Percentiles rank a stretch among this genome's conserved stretches.
Evolutionary conservation across 2,797 vertebrate species (phyloP).

Genomic region (Lophius americanus): DNA sequence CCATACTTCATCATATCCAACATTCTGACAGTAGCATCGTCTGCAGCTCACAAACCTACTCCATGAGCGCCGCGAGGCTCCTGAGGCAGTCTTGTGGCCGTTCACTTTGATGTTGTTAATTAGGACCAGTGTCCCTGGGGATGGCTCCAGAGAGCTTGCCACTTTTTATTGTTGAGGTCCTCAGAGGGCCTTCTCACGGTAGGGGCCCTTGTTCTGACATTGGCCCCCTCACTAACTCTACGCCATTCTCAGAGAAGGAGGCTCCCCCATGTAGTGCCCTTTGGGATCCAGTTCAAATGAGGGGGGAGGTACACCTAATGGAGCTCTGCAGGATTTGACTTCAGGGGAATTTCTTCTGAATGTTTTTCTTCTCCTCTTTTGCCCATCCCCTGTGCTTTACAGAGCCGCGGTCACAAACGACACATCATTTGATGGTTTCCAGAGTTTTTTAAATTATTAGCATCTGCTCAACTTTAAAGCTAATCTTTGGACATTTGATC

Average conservation of each 20-base stretch:
- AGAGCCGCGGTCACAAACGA: conserved; percentile 13
- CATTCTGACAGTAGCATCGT: conserved; percentile 26
- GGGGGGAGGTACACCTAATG: conserved; percentile 51
- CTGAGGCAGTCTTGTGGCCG: conserved; percentile 43
- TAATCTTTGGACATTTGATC: conserved; percentile 20
- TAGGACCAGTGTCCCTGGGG: conserved; percentile 55
- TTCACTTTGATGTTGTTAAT: conserved; percentile 72
- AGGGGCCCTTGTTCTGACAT: conserved; percentile 72
- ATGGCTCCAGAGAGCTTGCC: conserved; percentile 36
- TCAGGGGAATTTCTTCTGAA: conserved; percentile 31
- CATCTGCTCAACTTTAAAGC: conserved; percentile 11
- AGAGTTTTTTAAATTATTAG: conserved; percentile 13
- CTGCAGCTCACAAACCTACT: conserved; percentile 11
- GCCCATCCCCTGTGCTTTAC: conserved; percentile 7
- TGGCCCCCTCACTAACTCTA: conserved; percentile 57
- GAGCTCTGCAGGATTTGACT: conserved; percentile 44
- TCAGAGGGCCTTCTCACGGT: conserved; percentile 74
- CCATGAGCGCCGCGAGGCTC: conserved; percentile 33
- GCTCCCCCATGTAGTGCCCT: conserved; percentile 58
- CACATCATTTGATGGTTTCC: conserved; percentile 23
- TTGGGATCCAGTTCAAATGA: conserved; percentile 71
- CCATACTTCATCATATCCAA: conserved; percentile 20
- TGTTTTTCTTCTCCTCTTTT: conserved; percentile 25
- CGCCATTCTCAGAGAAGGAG: conserved; percentile 59
- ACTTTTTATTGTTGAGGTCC: conserved; percentile 62